Evolutionary conservation across 2,888 invertebrate species (phyloP).

Genomic region (Mechanitis mazaeus): DNA sequence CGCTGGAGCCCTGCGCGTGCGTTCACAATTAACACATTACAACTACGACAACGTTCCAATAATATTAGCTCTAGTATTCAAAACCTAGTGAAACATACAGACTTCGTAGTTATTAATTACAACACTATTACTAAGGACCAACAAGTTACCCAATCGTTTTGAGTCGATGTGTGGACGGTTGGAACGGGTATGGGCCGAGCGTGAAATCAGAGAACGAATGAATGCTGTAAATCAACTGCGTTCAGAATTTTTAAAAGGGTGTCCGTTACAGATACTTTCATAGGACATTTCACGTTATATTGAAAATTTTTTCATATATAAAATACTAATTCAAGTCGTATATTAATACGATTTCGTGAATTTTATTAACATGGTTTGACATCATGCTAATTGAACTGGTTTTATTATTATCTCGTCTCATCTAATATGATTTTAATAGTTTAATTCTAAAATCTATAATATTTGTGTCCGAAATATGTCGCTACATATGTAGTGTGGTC

Average conservation of each 20-base stretch:
- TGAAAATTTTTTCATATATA: background rate
- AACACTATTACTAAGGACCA: no score
- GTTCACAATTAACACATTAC: constrained; percentile 1
- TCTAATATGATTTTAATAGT: no score
- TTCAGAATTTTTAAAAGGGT: constrained; percentile 39
- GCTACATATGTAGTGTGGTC: constrained; percentile 28
- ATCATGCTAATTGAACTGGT: background rate
- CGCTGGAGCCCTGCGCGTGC: constrained; percentile 4
- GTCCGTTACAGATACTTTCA: constrained; percentile 24
- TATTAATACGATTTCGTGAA: background rate
- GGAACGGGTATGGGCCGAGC: constrained; percentile 36
- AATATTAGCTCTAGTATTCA: no score
- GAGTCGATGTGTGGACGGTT: constrained; percentile 21
- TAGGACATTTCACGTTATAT: constrained; percentile 2
- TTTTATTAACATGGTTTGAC: background rate
- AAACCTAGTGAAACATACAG: no score
- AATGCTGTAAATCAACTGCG: constrained; percentile 51
- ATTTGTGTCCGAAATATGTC: background rate
- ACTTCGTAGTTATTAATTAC: no score
- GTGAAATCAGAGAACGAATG: constrained; percentile 49
- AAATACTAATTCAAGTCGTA: background rate
- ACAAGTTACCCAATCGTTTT: no score
- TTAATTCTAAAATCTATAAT: background rate
- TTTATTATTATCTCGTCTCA: background rate
- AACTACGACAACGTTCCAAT: background rate